Conservation (phyloP, 2,113 vertebrate species). For the Cacatua alba region DNA sequence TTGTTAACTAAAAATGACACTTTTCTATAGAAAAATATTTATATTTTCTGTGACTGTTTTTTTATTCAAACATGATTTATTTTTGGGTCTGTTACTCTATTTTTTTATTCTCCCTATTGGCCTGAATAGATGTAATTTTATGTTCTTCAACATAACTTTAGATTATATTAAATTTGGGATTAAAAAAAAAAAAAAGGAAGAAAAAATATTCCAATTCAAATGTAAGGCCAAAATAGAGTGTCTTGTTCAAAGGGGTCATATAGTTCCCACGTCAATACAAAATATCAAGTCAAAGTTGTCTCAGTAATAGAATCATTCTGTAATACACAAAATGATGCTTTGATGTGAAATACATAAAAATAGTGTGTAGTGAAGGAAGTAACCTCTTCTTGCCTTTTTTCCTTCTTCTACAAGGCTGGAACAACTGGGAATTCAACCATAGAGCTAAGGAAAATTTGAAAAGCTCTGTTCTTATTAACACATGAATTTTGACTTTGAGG, state of each 20-base stretch:
- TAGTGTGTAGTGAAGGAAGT: background rate
- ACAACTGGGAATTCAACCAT: constrained; percentile 28
- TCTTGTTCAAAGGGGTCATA: background rate
- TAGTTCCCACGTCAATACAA: background rate
- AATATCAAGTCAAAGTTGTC: background rate
- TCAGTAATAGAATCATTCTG: background rate
- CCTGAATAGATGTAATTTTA: background rate
- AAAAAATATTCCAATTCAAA: background rate
- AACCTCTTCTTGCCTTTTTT: background rate
- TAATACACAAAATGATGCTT: background rate
- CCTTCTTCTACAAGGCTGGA: background rate
- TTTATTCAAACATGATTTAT: constrained; percentile 29
- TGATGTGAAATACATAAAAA: background rate
- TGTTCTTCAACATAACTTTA: background rate
- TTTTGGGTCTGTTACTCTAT: background rate
- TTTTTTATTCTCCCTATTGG: constrained; percentile 14
- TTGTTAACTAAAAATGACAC: background rate
- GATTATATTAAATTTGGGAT: background rate
- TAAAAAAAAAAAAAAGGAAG: background rate
- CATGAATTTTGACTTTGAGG: constrained; percentile 30
- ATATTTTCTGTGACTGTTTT: constrained; percentile 1
- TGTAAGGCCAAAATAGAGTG: background rate
- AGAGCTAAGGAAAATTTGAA: constrained; percentile 31
- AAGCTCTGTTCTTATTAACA: constrained; percentile 31
- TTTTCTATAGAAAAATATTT: background rate